These are phyloP conservation scores for Rhincodon typus DNA, from an alignment of 2,797 vertebrate genomes.

Conservation along the genomic window DNA sequence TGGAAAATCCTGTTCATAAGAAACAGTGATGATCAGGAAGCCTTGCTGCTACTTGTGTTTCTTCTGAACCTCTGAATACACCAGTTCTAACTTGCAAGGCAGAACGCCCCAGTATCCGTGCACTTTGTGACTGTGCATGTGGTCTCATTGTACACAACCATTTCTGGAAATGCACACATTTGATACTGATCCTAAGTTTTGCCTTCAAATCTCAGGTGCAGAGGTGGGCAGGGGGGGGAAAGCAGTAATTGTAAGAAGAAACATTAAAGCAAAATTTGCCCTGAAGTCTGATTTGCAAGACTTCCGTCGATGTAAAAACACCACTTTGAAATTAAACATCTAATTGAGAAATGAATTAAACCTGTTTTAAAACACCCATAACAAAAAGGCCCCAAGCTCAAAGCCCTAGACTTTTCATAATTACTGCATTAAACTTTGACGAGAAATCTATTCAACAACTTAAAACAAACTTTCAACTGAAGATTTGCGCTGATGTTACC, in stretches of 20 bases:
- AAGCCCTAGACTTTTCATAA: neutral
- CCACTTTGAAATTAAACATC: neutral
- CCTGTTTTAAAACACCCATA: neutral
- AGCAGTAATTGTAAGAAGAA: neutral
- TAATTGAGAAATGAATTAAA: neutral
- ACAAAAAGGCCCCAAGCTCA: neutral
- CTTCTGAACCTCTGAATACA: neutral
- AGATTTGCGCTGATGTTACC: neutral
- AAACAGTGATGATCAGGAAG: neutral
- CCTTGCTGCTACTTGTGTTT: neutral
- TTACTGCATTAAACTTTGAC: neutral
- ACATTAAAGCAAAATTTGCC: neutral
- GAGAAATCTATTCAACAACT: neutral
- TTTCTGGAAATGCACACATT: neutral
- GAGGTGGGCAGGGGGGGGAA: neutral
- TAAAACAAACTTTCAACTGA: neutral
- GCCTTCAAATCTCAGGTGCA: neutral
- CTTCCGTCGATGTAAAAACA: neutral
- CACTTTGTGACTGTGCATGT: neutral
- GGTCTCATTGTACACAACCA: neutral
- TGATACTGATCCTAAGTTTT: neutral
- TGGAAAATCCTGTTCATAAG: neutral
- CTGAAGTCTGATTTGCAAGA: neutral
- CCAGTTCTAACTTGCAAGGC: neutral
- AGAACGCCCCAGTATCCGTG: neutral